Base-by-base conservation (phyloP, 2,797 vertebrate species). In the Mormyrops attenuatus region DNA sequence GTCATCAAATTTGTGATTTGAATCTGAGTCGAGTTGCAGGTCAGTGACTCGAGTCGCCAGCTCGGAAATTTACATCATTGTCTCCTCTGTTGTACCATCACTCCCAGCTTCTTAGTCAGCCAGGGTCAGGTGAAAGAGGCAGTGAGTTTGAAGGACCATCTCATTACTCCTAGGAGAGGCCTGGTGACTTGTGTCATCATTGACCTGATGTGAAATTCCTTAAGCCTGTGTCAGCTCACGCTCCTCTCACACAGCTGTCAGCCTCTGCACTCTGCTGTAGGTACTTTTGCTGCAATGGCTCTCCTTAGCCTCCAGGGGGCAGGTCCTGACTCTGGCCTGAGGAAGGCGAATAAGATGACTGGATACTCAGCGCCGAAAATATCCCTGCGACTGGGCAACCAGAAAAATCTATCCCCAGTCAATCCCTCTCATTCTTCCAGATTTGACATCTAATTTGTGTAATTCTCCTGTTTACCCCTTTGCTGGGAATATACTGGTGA, bases 101-200 rank as follows among this genome's bases (percentile, higher is more conserved):
- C 41, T 94, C 92, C 92, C 90, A 88, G 92, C 90, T 89, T 90
- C 86, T 90, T 4, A 57, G 69, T 85, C 91, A 89, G 69, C 82
- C 89, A 90, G 88, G 88, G 89, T 89, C 89, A 91, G 91, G 91
- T 89, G 20, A 4, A 1, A 57, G 86, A 49, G 91, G 85, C 84
- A 89, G 88, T 91, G 91, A 92, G 92, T 91, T 63, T 91, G 89
- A 88, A 89, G 91, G 92, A 94, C 77, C 9, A 90, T 22, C 89
- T 93, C 93, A 94, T 93, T 66, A 92, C 60, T 90, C 94, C 93
- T 92, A 93, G 94, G 93, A 92, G 93, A 92, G n/a, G 30, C 38
- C 49, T 92, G 88, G 20, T 89, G 92, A 91, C 89, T 92, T 93
- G 93, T 93, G 92, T 92, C 92, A 89, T 89, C 92, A 88, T 22